Percentiles rank a stretch among this genome's conserved stretches.
phyloP scores from a whole-genome alignment of 1,140 invertebrate genomes.

The Tetramorium parvispinum region DNA sequence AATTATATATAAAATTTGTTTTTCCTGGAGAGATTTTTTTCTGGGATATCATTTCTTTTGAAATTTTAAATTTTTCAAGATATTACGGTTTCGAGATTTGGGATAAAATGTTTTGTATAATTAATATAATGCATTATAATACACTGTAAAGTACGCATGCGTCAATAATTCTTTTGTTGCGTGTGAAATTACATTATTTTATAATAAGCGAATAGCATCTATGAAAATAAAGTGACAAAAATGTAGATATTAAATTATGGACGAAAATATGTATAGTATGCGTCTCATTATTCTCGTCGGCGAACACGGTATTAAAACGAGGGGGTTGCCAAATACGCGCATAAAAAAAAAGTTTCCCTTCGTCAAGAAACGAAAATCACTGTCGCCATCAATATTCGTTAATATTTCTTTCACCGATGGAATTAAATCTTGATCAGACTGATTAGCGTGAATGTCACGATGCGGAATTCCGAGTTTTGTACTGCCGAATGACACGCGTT shows the following conservation, averaged over 20 bases:
- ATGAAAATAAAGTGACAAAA: conserved; percentile 28
- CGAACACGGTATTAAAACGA: conserved; percentile 35
- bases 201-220: conserved; percentile 41
- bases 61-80: not conserved
- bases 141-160: not conserved
- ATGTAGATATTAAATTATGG: conserved; percentile 51
- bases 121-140: conserved; percentile 29
- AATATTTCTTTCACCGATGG: not conserved
- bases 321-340: not conserved
- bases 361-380: not conserved
- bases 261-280: conserved; percentile 43
- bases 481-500: conserved; percentile 16
- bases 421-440: conserved; percentile 44
- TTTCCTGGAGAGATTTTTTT: not conserved
- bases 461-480: not conserved
- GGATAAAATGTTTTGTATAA: conserved; percentile 4
- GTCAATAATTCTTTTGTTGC: not conserved
- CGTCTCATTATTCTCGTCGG: conserved; percentile 28
- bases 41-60: not conserved
- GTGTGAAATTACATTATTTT: conserved; percentile 33
- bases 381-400: conserved; percentile 15
- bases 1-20: conserved; percentile 4
- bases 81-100: not conserved
- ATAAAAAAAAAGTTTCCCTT: not conserved
- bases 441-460: conserved; percentile 7